Percentiles rank a stretch among this genome's conserved stretches.
phyloP scores from a whole-genome alignment of 1,140 invertebrate species.

The Drosophila lacteicornis region DNA sequence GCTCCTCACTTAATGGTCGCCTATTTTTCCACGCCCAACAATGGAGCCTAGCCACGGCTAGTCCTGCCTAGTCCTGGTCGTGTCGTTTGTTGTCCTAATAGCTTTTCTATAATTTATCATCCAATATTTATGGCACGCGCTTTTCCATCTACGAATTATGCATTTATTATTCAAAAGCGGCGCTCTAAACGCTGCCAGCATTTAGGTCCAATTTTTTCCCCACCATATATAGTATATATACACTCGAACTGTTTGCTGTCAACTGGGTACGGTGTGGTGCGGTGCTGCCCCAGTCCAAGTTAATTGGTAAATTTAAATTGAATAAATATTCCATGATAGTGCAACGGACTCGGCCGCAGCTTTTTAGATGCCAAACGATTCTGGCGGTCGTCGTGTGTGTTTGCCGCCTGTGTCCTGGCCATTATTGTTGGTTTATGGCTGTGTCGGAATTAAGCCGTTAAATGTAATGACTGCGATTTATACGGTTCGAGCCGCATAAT shows the following conservation, averaged over 20 bases:
- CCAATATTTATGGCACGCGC: slow-evolving; percentile 81
- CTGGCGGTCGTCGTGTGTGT: slow-evolving; percentile 41
- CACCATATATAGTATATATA: slow-evolving; percentile 3
- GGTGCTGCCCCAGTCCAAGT: slow-evolving; percentile 42
- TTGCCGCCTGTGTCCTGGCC: slow-evolving; percentile 7
- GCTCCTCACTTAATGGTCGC: slow-evolving; percentile 54
- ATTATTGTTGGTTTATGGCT: slow-evolving; percentile 45
- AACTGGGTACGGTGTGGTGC: not conserved
- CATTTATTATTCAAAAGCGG: slow-evolving; percentile 77
- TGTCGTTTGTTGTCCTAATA: slow-evolving; percentile 80
- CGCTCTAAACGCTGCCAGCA: slow-evolving; percentile 67
- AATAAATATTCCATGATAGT: slow-evolving; percentile 79
- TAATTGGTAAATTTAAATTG: slow-evolving; percentile 83
- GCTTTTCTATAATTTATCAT: slow-evolving; percentile 83
- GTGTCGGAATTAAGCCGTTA: slow-evolving; percentile 66
- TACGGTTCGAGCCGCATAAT: slow-evolving; percentile 58
- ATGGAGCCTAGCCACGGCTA: slow-evolving; percentile 33
- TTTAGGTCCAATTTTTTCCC: slow-evolving; percentile 57
- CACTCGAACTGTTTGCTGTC: slow-evolving; percentile 20
- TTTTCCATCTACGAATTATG: slow-evolving; percentile 81
- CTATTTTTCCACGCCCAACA: slow-evolving; percentile 51
- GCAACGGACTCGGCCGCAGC: slow-evolving; percentile 66
- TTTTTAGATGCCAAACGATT: slow-evolving; percentile 57
- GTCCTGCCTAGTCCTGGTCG: slow-evolving; percentile 19
- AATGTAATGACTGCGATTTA: slow-evolving; percentile 73